Evolutionary conservation across 1,140 invertebrate species (phyloP).

Genomic region (Orius insidiosus): DNA sequence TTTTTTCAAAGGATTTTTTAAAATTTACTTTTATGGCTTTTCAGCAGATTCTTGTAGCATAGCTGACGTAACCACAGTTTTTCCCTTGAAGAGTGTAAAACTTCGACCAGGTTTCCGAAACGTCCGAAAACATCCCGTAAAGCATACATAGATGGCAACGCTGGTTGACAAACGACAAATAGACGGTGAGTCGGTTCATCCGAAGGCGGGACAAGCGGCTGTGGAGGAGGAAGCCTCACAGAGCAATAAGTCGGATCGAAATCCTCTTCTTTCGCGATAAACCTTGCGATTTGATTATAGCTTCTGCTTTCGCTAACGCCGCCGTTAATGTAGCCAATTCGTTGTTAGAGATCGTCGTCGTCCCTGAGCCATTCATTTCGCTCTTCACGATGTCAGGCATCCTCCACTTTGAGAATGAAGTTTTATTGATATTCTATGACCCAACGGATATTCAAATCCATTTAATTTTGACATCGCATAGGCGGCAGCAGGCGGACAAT

Average conservation of each 20-base stretch:
- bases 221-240: constrained; percentile 48
- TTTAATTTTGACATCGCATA: constrained; percentile 69
- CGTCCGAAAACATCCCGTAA: constrained; percentile 77
- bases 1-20: no score
- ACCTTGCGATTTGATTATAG: constrained; percentile 46
- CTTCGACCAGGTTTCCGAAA: constrained; percentile 85
- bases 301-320: constrained; percentile 50
- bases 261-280: constrained; percentile 23
- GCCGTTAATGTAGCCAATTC: constrained; percentile 40
- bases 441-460: constrained; percentile 74
- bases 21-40: constrained; percentile 48
- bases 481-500: constrained; percentile 52
- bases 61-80: constrained; percentile 84
- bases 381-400: no score
- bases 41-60: constrained; percentile 61
- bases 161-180: constrained; percentile 65
- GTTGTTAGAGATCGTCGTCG: constrained; percentile 19
- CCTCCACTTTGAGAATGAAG: constrained; percentile 22
- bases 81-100: constrained; percentile 74
- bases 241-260: constrained; percentile 36
- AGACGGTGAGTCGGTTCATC: constrained; percentile 22
- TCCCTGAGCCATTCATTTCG: neutral
- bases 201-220: constrained; percentile 42
- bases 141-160: constrained; percentile 58
- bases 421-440: constrained; percentile 59